Evolutionary conservation across 1,140 invertebrate genomes (phyloP), one percentile per base, ranked within the genome.

Genomic region (Bursaphelenchus mucronatus): DNA sequence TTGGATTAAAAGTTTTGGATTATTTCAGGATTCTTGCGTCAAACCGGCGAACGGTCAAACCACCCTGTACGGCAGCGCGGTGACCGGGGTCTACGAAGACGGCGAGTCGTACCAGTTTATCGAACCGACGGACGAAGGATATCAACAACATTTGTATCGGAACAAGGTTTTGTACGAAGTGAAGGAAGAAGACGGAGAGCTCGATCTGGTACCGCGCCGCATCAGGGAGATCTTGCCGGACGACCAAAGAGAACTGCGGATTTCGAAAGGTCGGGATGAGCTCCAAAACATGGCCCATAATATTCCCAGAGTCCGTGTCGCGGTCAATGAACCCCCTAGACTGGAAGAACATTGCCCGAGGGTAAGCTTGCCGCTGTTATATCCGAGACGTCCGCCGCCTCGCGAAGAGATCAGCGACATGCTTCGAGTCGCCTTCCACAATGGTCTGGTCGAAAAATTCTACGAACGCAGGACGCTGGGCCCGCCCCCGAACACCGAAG

Each of bases 371-470:
- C 13, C 64, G n/a, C 15, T 39, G 2, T 66, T 79, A 10, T 73
- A 81, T 49, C 47, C 56, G 8, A 64, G 70, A 15, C 59, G 66
- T 30, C 73, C 67, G 15, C 47, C 75, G 69, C 79, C 79, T 8
- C 79, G 79, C 10, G 17, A 70, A 15, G 57, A 63, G 7, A 80
- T 81, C 51, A 61, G 64, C 13, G 62, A 69, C 30, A 67, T 78
- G 50, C 54, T 80, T 3, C 49, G 61, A 11, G 62, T 72, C 8
- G 79, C 79, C 8, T 75, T 71, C 58, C 54, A 65, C 6, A 64
- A 68, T 30, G 66, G 68, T 51, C 64, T 80, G 8, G 61, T 80
- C 15, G 51, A 64, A 5, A 79, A 80, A 50, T 44, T 56, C 2
- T 81, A 80, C 61, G 79, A 81, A 50, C 56, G 66, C 9, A 55